phyloP scores from a whole-genome alignment of 1,140 invertebrate species.

The Acromyrmex heyeri region DNA sequence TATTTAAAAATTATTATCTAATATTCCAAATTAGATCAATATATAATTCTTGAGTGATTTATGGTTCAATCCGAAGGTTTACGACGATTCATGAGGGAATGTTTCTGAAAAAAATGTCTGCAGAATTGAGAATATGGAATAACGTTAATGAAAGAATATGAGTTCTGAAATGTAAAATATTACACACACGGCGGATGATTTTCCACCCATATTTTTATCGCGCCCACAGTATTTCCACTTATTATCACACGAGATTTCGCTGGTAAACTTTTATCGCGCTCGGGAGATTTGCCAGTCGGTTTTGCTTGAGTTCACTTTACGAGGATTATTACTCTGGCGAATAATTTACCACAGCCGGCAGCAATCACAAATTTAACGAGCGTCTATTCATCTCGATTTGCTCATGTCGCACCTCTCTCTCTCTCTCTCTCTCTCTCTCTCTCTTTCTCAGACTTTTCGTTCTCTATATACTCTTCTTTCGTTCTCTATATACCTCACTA shows the following conservation, averaged over 20 bases:
- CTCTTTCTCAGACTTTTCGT: background rate
- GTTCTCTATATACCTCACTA: background rate
- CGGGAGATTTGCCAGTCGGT: constrained; percentile 33
- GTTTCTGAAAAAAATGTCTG: background rate
- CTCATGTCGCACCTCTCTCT: background rate
- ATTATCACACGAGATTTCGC: constrained; percentile 32
- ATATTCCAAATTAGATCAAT: background rate
- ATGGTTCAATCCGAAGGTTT: background rate
- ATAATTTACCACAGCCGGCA: constrained; percentile 25
- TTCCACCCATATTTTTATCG: background rate
- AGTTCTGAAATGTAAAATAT: background rate
- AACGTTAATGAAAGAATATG: background rate
- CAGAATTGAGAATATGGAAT: background rate
- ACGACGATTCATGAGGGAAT: background rate
- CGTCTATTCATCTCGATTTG: background rate
- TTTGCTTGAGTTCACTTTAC: background rate
- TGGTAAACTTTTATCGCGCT: constrained; percentile 51
- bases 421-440: background rate
- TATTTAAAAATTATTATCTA: background rate
- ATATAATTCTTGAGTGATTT: background rate
- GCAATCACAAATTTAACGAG: constrained; percentile 38
- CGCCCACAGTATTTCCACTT: background rate
- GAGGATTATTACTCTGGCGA: constrained; percentile 7
- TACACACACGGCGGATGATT: background rate
- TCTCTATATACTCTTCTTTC: background rate